These are phyloP conservation scores for Gasterosteus nipponicus DNA, from an alignment of 2,113 vertebrate genomes.

Conservation along the genomic window DNA sequence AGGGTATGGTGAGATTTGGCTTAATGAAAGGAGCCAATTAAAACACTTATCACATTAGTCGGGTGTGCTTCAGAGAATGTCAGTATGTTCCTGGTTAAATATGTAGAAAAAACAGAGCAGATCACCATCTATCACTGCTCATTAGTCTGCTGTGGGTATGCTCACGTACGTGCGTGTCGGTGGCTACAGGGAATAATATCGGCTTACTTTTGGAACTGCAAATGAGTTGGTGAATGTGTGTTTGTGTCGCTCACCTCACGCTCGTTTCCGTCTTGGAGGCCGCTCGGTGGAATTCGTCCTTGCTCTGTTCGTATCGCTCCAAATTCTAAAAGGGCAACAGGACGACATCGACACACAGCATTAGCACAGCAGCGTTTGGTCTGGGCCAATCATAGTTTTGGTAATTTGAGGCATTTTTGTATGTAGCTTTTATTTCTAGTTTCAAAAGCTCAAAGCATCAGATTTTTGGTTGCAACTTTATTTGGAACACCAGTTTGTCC, in stretches of 20 bases:
- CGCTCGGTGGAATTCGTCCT: conserved; percentile 88
- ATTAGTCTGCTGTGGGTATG: conserved; percentile 50
- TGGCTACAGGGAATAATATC: conserved; percentile 46
- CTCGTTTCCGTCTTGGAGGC: conserved; percentile 83
- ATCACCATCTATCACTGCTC: conserved; percentile 57
- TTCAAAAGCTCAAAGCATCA: not conserved
- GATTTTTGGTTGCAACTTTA: not conserved
- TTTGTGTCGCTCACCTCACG: conserved; percentile 84
- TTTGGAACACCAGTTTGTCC: not conserved
- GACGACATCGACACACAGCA: conserved; percentile 11
- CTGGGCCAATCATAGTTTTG: too few relatives aligned
- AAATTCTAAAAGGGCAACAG: conserved; percentile 82
- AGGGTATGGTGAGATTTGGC: conserved; percentile 62
- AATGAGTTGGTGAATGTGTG: conserved; percentile 30
- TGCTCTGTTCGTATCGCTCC: conserved; percentile 87
- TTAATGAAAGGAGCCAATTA: conserved; percentile 75
- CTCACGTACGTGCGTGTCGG: conserved; percentile 11
- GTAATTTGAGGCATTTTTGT: not conserved
- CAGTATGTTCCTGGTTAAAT: conserved; percentile 61
- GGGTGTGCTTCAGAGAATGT: conserved; percentile 64
- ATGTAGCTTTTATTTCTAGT: too few relatives aligned
- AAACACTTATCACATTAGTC: conserved; percentile 69
- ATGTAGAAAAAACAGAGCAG: conserved; percentile 49
- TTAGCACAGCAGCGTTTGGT: not conserved
- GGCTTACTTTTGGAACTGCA: conserved; percentile 35